phyloP scores from a whole-genome alignment of 2,113 vertebrate species.

The Isurus oxyrinchus region DNA sequence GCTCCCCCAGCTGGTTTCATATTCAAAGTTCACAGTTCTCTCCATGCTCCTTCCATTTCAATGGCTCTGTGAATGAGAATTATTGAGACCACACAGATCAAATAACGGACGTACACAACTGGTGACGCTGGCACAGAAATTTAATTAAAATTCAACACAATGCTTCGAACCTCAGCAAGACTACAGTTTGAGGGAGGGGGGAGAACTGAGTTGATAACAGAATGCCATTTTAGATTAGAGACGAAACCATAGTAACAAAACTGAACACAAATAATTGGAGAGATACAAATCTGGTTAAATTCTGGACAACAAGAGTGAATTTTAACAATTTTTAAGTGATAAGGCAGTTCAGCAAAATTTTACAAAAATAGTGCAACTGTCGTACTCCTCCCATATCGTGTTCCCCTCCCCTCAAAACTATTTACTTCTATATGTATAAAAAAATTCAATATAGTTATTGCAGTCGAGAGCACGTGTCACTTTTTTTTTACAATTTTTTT shows the following conservation, averaged over 20 bases:
- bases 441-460: constrained; percentile 31
- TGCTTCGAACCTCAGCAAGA: constrained; percentile 32
- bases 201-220: not conserved
- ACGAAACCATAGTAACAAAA: constrained; percentile 24
- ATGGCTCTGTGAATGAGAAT: not conserved
- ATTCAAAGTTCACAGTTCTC: not conserved
- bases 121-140: constrained; percentile 27
- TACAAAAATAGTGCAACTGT: constrained; percentile 35
- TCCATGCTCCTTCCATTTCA: not conserved
- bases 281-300: constrained; percentile 22
- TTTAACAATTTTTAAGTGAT: constrained; percentile 27
- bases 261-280: constrained; percentile 22
- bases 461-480: constrained; percentile 17
- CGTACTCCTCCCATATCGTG: constrained; percentile 1
- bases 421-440: constrained; percentile 33
- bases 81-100: not conserved
- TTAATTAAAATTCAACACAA: constrained; percentile 36
- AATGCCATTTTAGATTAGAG: not conserved
- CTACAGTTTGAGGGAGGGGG: constrained; percentile 2
- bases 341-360: constrained; percentile 34
- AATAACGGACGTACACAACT: not conserved
- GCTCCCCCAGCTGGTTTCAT: no score
- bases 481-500: constrained; percentile 26
- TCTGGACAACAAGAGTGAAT: constrained; percentile 19
- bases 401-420: constrained; percentile 26